These are phyloP conservation scores for Pasiphila rectangulata DNA, from an alignment of 2,888 invertebrate genomes.

Conservation along the genomic window DNA sequence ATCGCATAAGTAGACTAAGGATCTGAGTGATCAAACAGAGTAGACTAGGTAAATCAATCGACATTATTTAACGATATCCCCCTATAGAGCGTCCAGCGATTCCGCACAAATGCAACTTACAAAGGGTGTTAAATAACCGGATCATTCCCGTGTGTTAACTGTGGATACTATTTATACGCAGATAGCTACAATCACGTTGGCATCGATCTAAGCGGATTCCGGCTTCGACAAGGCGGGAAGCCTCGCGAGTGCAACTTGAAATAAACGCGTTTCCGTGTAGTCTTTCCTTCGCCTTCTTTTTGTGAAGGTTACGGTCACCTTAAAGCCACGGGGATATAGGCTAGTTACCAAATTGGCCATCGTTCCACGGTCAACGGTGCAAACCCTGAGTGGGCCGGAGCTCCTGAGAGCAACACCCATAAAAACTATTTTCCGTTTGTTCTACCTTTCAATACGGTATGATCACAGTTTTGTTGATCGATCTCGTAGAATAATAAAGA, in stretches of 20 bases:
- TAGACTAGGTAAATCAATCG: no score
- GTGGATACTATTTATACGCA: constrained; percentile 29
- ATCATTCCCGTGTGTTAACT: constrained; percentile 21
- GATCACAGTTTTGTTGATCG: no score
- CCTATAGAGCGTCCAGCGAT: constrained; percentile 1
- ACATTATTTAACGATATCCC: background rate
- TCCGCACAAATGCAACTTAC: constrained; percentile 21
- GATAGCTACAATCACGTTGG: constrained; percentile 52
- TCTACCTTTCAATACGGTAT: no score
- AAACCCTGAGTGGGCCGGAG: no score
- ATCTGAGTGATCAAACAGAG: no score
- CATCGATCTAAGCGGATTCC: constrained; percentile 55
- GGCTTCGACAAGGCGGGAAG: constrained; percentile 64
- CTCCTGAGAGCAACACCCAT: no score
- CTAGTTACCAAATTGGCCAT: background rate
- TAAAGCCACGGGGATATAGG: background rate
- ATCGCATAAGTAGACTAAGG: no score
- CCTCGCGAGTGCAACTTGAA: constrained; percentile 52
- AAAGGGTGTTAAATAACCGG: constrained; percentile 25
- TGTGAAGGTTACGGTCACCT: constrained; percentile 20
- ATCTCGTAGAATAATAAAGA: no score
- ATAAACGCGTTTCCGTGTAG: constrained; percentile 56
- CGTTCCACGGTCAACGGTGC: background rate
- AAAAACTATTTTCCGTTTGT: no score
- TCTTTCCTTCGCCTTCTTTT: constrained; percentile 53